Conservation (phyloP, 2,797 vertebrate genomes). For the Eidolon dupreanum region DNA sequence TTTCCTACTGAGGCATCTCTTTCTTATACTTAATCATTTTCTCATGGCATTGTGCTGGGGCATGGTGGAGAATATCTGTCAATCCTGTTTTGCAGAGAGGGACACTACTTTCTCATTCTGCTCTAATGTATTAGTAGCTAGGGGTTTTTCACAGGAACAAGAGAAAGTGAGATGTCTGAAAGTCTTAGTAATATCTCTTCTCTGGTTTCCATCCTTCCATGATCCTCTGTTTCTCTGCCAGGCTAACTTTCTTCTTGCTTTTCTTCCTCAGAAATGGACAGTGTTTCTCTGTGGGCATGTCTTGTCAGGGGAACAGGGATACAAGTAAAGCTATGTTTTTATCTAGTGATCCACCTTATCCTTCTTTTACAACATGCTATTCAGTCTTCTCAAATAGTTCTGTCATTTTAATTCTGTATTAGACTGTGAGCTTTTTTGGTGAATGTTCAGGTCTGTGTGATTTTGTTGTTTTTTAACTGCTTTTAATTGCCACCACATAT, state of each 20-base stretch:
- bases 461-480: background rate
- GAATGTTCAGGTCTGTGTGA: background rate
- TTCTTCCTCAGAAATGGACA: background rate
- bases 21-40: rapidly evolving
- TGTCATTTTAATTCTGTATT: background rate
- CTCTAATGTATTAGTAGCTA: background rate
- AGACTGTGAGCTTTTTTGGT: background rate
- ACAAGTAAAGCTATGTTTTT: background rate
- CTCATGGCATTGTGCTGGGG: background rate
- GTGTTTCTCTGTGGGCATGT: background rate
- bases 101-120: background rate
- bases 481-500: background rate
- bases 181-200: background rate
- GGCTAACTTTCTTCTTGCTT: background rate
- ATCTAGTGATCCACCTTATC: background rate
- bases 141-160: background rate
- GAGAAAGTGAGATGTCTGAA: background rate
- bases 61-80: background rate
- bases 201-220: background rate
- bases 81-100: background rate
- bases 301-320: background rate
- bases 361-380: background rate
- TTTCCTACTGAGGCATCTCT: background rate
- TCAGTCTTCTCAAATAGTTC: background rate
- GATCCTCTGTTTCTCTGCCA: background rate